These are phyloP conservation scores for Cotesia vestalis DNA, from an alignment of 1,140 invertebrate species.

Conservation along the genomic window DNA sequence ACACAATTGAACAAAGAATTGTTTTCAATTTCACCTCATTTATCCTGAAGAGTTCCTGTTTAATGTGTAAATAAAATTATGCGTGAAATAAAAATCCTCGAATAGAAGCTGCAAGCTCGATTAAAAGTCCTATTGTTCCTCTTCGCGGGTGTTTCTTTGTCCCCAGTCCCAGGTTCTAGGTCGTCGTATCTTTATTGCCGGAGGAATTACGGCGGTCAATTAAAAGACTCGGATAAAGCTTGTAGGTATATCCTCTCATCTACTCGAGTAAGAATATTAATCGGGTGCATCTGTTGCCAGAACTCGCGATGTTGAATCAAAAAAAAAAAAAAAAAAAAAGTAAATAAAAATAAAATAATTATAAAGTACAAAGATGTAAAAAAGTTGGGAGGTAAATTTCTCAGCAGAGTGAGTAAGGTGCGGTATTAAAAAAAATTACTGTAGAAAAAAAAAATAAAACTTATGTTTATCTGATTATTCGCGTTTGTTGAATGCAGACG, in stretches of 20 bases:
- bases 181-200: not conserved
- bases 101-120: not conserved
- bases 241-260: too few relatives aligned
- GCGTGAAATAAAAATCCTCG: too few relatives aligned
- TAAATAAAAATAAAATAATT: not conserved
- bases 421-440: slow-evolving; percentile 3
- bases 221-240: slow-evolving; percentile 14
- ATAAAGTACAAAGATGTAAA: slow-evolving; percentile 4
- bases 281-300: slow-evolving; percentile 28
- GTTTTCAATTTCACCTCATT: too few relatives aligned
- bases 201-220: slow-evolving; percentile 37
- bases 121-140: slow-evolving; percentile 3
- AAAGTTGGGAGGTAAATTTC: not conserved
- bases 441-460: not conserved
- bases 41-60: too few relatives aligned
- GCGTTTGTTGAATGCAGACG: not conserved
- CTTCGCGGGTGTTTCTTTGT: slow-evolving; percentile 12
- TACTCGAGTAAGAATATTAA: slow-evolving; percentile 31
- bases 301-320: not conserved
- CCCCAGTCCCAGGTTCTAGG: not conserved
- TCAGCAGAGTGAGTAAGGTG: not conserved
- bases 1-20: too few relatives aligned
- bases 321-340: not conserved
- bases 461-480: slow-evolving; percentile 1
- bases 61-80: too few relatives aligned